Base-by-base conservation (phyloP, 2,888 invertebrate genomes). In the Eurois occulta region DNA sequence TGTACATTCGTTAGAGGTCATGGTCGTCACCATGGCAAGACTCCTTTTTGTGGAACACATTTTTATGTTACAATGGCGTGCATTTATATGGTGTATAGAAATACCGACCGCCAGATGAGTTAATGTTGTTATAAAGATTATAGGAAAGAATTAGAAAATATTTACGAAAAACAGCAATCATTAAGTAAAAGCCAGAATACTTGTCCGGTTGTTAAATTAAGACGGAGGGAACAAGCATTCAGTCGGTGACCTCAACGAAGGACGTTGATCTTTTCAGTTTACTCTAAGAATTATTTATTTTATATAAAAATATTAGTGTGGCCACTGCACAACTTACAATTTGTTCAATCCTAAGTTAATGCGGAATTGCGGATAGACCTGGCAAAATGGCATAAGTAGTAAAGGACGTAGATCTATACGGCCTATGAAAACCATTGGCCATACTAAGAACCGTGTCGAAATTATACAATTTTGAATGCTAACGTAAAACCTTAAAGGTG, bases 321-420 rank as follows among this genome's bases (percentile, higher is more conserved):
- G 55, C 10, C 21, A 73, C 55, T 74, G 55, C 10, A n/a, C n/a
- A 74, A 74, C 32, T 35, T 2, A 55, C 13, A 74, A 58, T 74
- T 58, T 35, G 21, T 43, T 18, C 0, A 43, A 43, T 35, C 32
- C 11, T 58, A 58, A 21, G 1, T 43, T 3, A 65, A 8, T n/a
- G n/a, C 41, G 16, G 41, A 8, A 65, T 3, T n/a, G n/a, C 41
- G 16, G 41, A 8, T 41, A 65, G 13, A 28, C 1, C 7, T 18
- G 7, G 18, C 8, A 58, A 28, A 28, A 28, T 28, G 6, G 16
- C n/a, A 2, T 0, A 5, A n/a, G n/a, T n/a, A n/a, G n/a, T n/a
- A n/a, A n/a, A n/a, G n/a, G n/a, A n/a, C n/a, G n/a, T n/a, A n/a
- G n/a, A n/a, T n/a, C n/a, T n/a, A n/a, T n/a, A n/a, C n/a, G n/a